phyloP scores from a whole-genome alignment of 2,113 vertebrate species.

The Chaenogobius annularis region DNA sequence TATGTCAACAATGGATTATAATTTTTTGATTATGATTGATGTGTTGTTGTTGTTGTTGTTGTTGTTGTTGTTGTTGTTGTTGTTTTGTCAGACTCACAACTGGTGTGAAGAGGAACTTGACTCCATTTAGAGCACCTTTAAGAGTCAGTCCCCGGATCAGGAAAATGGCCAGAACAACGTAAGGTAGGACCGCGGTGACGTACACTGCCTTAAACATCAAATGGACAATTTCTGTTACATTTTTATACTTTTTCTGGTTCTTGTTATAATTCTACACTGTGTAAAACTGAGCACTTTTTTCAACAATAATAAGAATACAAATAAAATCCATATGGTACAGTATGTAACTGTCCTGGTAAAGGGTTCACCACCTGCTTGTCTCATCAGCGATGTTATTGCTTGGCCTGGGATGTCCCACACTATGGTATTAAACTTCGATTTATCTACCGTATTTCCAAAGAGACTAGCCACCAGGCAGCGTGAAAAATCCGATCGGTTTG shows the following conservation, averaged over 20 bases:
- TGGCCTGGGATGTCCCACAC: background rate
- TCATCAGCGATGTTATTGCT: no score
- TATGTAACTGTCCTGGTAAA: no score
- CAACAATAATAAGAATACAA: no score
- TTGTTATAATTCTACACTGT: no score
- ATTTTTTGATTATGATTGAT: background rate
- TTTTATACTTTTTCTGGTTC: background rate
- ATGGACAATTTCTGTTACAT: background rate
- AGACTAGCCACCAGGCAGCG: no score
- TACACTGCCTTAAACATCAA: constrained; percentile 83
- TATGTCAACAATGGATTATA: background rate
- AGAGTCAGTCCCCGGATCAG: constrained; percentile 87
- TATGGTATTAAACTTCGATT: background rate
- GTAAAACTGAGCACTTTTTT: no score
- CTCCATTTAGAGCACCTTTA: constrained; percentile 84
- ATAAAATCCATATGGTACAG: no score
- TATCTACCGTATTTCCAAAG: no score
- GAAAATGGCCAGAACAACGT: constrained; percentile 88
- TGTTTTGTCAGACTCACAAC: constrained; percentile 72
- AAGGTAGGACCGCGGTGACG: constrained; percentile 89
- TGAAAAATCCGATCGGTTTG: no score
- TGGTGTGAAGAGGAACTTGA: constrained; percentile 88
- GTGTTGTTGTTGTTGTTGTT: no score
- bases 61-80: no score
- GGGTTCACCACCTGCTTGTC: no score